Conservation (phyloP, 2,888 invertebrate genomes). For the Drosophila helvetica region DNA sequence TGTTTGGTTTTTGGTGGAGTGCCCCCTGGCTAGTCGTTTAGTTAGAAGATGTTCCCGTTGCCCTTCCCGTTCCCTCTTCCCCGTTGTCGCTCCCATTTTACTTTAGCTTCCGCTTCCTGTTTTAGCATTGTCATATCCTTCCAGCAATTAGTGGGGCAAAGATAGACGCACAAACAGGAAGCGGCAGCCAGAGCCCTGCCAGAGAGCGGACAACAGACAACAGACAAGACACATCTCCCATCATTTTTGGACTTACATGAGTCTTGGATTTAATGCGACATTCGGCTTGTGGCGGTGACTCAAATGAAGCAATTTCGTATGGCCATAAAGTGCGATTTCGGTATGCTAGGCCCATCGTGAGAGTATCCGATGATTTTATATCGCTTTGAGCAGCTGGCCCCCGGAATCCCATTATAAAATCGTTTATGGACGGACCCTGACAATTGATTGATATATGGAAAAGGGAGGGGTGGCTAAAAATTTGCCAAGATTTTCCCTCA, state of each 20-base stretch:
- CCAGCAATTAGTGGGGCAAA: constrained; percentile 63
- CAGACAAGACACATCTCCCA: constrained; percentile 10
- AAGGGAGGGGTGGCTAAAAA: constrained; percentile 4
- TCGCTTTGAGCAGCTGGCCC: constrained; percentile 51
- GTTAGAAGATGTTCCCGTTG: constrained; percentile 51
- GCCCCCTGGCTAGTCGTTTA: constrained; percentile 53
- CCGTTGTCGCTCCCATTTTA: constrained; percentile 34
- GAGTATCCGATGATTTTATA: constrained; percentile 37
- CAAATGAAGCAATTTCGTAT: constrained; percentile 60
- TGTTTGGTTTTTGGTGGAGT: constrained; percentile 42
- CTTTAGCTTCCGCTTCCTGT: constrained; percentile 78
- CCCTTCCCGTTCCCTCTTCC: background rate
- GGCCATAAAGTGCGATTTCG: constrained; percentile 67
- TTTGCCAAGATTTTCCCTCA: constrained; percentile 5
- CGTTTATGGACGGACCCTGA: constrained; percentile 50
- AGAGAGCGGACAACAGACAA: background rate
- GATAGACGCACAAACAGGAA: constrained; percentile 58
- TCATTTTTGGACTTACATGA: constrained; percentile 42
- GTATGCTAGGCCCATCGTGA: constrained; percentile 20
- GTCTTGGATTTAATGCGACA: constrained; percentile 46
- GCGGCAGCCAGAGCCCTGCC: constrained; percentile 3
- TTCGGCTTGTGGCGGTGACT: constrained; percentile 16
- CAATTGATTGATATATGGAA: constrained; percentile 70
- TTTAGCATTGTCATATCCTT: constrained; percentile 62
- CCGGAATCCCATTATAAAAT: constrained; percentile 57